Base-by-base conservation (phyloP, 2,888 invertebrate genomes). In the Pyralis farinalis region DNA sequence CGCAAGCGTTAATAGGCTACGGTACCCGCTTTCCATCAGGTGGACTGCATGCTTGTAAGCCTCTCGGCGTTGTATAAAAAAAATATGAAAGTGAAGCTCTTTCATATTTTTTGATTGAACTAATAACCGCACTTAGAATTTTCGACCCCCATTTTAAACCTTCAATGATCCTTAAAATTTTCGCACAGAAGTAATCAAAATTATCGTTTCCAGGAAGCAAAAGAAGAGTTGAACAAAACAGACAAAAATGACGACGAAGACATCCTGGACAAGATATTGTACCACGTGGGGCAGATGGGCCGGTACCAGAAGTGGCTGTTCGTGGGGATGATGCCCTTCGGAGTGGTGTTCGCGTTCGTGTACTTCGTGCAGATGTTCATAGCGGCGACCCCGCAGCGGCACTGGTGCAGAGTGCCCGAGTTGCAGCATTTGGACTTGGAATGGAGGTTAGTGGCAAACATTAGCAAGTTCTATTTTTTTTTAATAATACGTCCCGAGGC, bases 281-380 rank as follows among this genome's bases (percentile, higher is more conserved):
- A 46, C n/a, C 70, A 82, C 53, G 70, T 80, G 21, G 85, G 85
- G 0, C 78, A 80, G 49, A 68, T 84, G 64, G 85, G 85, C 0
- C 63, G 70, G 5, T 87, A 86, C 60, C 86, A 87, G 64, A 70
- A 67, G 49, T 51, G 81, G 34, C 57, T 87, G 37, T 85, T 85
- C 59, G 7, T 69, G 7, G 60, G 55, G 10, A 85, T 87, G 82
- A 44, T 78, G 53, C 86, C 85, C 0, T 80, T 82, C 43, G 86
- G 85, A 2, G 54, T 85, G 34, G 69, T 76, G 58, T 85, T 82
- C 65, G 80, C 85, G 1, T 84, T 74, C 58, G 58, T 81, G 3
- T 85, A 85, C 64, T 77, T 85, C 59, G 77, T 79, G 10, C 86
- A 86, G 61, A 84, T 86, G 81, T 86, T 86, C 58, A 64, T 86